phyloP scores from a whole-genome alignment of 2,888 invertebrate species.

The Caenorhabditis imperialis region DNA sequence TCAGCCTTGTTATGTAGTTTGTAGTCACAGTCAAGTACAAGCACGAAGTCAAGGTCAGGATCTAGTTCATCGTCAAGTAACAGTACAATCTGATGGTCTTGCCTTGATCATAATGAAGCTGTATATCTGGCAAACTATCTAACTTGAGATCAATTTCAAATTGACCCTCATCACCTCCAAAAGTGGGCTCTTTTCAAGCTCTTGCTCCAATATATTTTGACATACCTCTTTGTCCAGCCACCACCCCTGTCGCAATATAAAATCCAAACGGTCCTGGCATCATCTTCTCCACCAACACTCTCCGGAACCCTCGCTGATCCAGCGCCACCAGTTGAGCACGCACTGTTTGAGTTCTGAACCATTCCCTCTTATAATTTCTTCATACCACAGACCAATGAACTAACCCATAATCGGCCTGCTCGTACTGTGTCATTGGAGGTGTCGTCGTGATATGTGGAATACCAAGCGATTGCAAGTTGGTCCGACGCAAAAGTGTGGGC shows the following conservation, averaged over 20 bases:
- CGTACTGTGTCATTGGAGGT: constrained; percentile 32
- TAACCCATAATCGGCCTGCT: constrained; percentile 44
- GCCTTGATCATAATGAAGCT: no score
- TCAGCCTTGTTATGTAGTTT: no score
- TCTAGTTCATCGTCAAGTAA: no score
- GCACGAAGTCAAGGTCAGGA: no score
- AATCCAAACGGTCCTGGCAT: constrained; percentile 73
- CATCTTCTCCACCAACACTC: constrained; percentile 67
- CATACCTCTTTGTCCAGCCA: constrained; percentile 68
- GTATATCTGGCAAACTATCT: no score
- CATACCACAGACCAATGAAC: background rate
- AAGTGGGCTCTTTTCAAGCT: no score
- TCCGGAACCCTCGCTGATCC: constrained; percentile 67
- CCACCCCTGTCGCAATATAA: constrained; percentile 70
- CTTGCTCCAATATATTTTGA: background rate
- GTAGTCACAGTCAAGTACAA: no score
- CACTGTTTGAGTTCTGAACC: constrained; percentile 53
- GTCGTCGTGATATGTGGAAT: constrained; percentile 46
- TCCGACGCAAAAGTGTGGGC: constrained; percentile 39
- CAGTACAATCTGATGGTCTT: no score
- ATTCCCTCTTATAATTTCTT: background rate
- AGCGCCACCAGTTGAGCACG: constrained; percentile 66
- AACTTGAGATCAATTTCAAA: no score
- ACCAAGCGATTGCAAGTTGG: constrained; percentile 25
- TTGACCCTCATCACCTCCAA: no score